Evolutionary conservation across 2,797 vertebrate genomes (phyloP).

Genomic region (Gymnothorax reevesii): DNA sequence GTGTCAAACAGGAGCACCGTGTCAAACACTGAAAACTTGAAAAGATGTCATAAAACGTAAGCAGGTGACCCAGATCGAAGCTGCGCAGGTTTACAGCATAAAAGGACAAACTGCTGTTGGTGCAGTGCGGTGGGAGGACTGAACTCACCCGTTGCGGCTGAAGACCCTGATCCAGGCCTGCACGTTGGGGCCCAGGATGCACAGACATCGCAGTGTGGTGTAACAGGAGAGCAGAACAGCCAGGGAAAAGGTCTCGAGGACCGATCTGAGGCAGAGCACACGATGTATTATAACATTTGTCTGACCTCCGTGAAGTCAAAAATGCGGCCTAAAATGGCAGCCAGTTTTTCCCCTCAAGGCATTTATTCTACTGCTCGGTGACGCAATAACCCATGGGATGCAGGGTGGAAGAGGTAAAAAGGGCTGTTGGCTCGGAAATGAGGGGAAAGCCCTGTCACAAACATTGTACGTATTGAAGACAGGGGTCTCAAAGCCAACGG

Average conservation of each 20-base stretch:
- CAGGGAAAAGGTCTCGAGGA: slow-evolving; percentile 76
- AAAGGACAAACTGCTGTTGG: background rate
- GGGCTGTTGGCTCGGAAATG: background rate
- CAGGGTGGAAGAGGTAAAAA: background rate
- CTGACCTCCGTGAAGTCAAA: background rate
- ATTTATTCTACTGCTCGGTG: background rate
- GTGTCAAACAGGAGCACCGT: background rate
- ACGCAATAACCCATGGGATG: background rate
- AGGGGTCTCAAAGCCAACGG: too few species aligned
- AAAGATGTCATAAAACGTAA: background rate
- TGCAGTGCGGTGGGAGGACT: background rate
- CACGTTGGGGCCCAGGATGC: slow-evolving; percentile 75
- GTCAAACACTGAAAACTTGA: background rate
- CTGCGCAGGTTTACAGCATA: background rate
- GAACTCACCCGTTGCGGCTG: slow-evolving; percentile 78
- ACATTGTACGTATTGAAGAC: background rate
- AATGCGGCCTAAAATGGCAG: background rate
- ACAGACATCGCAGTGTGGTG: slow-evolving; percentile 75
- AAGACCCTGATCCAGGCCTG: slow-evolving; percentile 77
- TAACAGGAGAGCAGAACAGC: slow-evolving; percentile 73
- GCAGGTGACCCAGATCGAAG: background rate
- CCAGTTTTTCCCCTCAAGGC: background rate
- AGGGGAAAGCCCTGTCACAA: background rate
- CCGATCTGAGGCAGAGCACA: slow-evolving; percentile 60
- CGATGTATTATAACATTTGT: background rate